These are phyloP conservation scores for Podocnemis expansa DNA, from an alignment of 2,113 vertebrate genomes.

Conservation along the genomic window DNA sequence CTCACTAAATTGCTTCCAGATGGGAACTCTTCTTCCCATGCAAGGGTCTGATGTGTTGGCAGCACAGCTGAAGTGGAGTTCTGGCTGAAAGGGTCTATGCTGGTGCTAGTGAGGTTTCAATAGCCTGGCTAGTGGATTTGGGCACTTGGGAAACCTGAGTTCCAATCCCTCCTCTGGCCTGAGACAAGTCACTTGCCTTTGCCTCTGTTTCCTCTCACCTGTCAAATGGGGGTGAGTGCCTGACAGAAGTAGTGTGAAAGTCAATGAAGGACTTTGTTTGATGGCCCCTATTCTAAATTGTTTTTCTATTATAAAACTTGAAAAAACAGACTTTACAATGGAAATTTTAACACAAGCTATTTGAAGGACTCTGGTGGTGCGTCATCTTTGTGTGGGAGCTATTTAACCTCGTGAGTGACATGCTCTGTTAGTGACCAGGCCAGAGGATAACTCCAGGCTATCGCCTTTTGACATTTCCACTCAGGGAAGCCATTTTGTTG, in stretches of 20 bases:
- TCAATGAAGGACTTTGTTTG: neutral
- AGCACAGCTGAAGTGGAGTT: neutral
- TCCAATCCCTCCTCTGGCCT: neutral
- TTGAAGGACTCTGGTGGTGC: neutral
- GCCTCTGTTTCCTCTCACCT: neutral
- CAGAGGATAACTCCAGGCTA: no score
- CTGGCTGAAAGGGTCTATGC: neutral
- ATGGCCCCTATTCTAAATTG: neutral
- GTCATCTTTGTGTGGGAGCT: neutral
- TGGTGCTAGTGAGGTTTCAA: neutral
- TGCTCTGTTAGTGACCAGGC: no score
- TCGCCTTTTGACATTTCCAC: neutral
- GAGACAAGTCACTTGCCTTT: neutral
- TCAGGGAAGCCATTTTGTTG: neutral
- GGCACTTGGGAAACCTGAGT: neutral
- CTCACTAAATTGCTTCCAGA: neutral
- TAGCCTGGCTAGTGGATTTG: neutral
- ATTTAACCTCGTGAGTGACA: neutral
- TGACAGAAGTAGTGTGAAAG: neutral
- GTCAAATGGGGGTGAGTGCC: rapidly evolving
- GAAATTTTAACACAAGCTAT: neutral
- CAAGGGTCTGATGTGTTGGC: neutral
- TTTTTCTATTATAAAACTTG: neutral
- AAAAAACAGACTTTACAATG: neutral
- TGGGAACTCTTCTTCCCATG: rapidly evolving